Evolutionary conservation across 2,888 invertebrate genomes (phyloP), one percentile per base, ranked within the genome.

Genomic region (Fissipunctia ypsillon): DNA sequence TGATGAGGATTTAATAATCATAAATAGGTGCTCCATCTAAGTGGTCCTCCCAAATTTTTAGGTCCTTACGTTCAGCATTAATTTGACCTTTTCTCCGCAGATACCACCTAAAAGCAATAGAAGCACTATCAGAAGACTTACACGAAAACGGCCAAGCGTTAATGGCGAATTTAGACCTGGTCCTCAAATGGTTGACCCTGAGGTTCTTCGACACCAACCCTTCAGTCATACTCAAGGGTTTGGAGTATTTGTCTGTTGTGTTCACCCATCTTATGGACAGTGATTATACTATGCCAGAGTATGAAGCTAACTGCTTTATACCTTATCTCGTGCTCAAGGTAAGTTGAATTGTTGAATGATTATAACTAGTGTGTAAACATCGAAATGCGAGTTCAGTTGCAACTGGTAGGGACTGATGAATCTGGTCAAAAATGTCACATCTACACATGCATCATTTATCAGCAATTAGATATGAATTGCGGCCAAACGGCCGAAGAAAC

Each of bases 181-280:
- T 99, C 71, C 97, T 99, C 61, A 99, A 99, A 93, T 99, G 99
- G 99, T 93, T 99, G 87, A 99, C 99, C 0, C 95, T 99, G 63
- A 97, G 99, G 77, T 99, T 99, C 96, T 99, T 99, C 90, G 99
- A 99, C 95, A 99, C 99, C 38, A 99, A 99, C 96, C 99, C 99
- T 16, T 99, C 99, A 25, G 99, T 99, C 52, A 97, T 99, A 77
- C 97, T 99, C 87, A 99, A 99, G 96, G 99, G 98, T n/a, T 95
- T 99, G 87, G 99, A 99, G 91, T 99, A 99, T 94, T 96, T 99
- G 19, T 97, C 98, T 80, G 94, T 97, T 28, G 98, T 99, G 74
- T 99, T 99, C 94, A 97, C 97, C 80, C 97, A 97, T 91, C 96
- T 99, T 45, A 98, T 98, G 63, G 97, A 98, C 56, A 97, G 97